Base-by-base conservation (phyloP, 2,888 invertebrate genomes). In the Erebia epiphron region DNA sequence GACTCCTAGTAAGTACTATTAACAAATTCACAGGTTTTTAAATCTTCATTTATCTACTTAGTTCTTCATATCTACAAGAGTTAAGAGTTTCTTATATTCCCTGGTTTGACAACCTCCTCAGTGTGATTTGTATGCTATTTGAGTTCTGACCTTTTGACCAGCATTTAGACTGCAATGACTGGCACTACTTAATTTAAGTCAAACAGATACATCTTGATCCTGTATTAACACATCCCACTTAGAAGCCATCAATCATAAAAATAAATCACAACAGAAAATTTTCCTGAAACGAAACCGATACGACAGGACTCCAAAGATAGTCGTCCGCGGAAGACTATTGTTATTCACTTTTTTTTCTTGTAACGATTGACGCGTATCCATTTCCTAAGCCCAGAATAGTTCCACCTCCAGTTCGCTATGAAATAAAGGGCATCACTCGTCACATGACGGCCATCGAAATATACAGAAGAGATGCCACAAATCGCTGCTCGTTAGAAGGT, bases 401-500 rank as follows among this genome's bases (percentile, higher is more conserved):
- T 78, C 82, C 83, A 79, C 84, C 73, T 73, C 68, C 68, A 71
- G 73, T 63, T 63, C 82, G 78, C 86, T 88, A 92, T 92, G 90
- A 91, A 91, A 92, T 92, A 92, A 92, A 92, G 85, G 89, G 83
- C 83, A 86, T 92, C 92, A 87, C 79, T 92, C 92, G 83, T 83
- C 92, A 79, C 74, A 75, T 74, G 81, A 77, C 84, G 83, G 78
- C 84, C 90, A 88, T 90, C 87, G 86, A 85, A 82, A 88, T 89
- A 90, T 87, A 87, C 82, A 79, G 79, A 85, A 85, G 82, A 85
- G 86, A 90, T 89, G 90, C 85, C 86, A 89, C 86, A 83, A 87
- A 91, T 91, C 84, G 81, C 85, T 83, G 89, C 84, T 92, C 92
- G 90, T 93, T 93, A 92, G 92, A 83, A 86, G 86, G 89, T 91